phyloP scores from a whole-genome alignment of 2,113 vertebrate species.

The Caracal caracal region DNA sequence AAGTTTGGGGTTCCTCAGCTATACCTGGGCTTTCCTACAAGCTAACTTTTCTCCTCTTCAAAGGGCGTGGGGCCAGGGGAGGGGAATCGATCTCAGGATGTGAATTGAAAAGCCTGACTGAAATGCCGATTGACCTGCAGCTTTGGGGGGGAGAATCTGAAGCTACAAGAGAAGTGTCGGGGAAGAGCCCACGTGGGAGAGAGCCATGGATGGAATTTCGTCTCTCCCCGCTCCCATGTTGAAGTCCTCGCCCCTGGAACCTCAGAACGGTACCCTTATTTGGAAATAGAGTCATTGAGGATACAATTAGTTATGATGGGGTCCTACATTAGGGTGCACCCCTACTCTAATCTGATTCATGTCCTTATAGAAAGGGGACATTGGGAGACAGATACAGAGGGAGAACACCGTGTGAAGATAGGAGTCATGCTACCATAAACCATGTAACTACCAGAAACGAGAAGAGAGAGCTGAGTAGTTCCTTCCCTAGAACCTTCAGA shows the following conservation, averaged over 20 bases:
- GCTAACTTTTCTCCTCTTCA: background rate
- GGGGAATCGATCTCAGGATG: background rate
- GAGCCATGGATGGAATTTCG: background rate
- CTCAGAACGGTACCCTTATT: background rate
- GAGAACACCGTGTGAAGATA: background rate
- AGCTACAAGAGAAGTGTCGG: background rate
- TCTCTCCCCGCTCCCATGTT: background rate
- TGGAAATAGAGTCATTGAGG: background rate
- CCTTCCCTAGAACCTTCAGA: background rate
- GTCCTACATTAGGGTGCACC: background rate
- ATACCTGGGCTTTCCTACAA: background rate
- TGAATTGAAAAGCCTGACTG: background rate
- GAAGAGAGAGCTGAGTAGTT: background rate
- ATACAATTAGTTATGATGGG: background rate
- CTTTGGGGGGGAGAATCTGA: background rate
- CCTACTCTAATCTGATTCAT: background rate
- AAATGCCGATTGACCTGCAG: background rate
- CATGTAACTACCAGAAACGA: background rate
- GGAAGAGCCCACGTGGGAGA: background rate
- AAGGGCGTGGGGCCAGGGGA: rapidly evolving
- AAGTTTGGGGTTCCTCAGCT: background rate
- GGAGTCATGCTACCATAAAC: background rate
- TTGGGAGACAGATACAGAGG: background rate
- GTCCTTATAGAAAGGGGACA: background rate
- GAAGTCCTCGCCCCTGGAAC: background rate